Percentiles rank a stretch among this genome's conserved stretches.
Conservation (phyloP, 2,888 invertebrate genomes). For the Erebia epiphron region DNA sequence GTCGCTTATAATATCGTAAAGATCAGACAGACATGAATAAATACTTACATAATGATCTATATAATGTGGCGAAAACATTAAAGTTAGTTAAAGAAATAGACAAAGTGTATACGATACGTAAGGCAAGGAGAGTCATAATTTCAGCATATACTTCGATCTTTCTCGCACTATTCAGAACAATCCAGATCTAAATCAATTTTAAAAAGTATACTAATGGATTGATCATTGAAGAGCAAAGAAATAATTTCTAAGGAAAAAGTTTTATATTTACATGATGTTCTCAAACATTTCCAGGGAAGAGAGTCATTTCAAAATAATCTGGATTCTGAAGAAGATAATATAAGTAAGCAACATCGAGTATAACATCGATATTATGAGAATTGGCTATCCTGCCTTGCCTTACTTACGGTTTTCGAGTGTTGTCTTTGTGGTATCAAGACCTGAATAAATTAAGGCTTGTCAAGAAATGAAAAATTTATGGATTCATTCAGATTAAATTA, state of each 20-base stretch:
- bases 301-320: not conserved
- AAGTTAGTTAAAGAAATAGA: not conserved
- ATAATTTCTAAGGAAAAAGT: too few relatives aligned
- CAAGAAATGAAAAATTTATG: not conserved
- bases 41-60: too few relatives aligned
- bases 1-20: too few relatives aligned
- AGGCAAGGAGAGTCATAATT: slow-evolving; percentile 17
- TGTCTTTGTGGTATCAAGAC: slow-evolving; percentile 17
- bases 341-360: slow-evolving; percentile 9
- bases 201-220: not conserved
- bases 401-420: slow-evolving; percentile 20
- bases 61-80: not conserved
- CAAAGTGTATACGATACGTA: not conserved
- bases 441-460: slow-evolving; percentile 13
- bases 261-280: not conserved
- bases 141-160: too few relatives aligned
- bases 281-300: not conserved
- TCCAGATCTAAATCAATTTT: too few relatives aligned
- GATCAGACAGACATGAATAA: too few relatives aligned
- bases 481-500: not conserved
- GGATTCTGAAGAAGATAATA: not conserved
- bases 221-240: too few relatives aligned
- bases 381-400: slow-evolving; percentile 20
- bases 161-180: too few relatives aligned
- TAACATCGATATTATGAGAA: slow-evolving; percentile 16